Conservation (phyloP, 2,113 vertebrate species). For the Aplodontia rufa region DNA sequence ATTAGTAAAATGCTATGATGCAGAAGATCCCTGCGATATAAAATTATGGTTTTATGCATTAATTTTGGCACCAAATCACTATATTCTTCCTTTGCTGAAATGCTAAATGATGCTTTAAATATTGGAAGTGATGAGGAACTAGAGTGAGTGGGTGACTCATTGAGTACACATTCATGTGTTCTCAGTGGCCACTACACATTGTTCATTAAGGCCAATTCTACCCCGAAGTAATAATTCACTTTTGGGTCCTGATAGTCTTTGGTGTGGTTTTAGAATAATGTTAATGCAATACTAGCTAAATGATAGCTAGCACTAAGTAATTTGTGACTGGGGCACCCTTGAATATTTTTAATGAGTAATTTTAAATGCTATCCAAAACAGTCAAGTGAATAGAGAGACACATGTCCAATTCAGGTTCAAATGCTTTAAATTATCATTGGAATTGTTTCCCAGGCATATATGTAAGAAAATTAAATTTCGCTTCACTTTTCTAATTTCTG, state of each 20-base stretch:
- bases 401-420: neutral
- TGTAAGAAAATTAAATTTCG: slow-evolving; percentile 27
- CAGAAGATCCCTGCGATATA: slow-evolving; percentile 51
- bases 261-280: neutral
- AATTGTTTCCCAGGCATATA: neutral
- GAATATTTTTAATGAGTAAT: neutral
- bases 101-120: neutral
- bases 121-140: neutral
- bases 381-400: neutral
- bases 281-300: neutral
- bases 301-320: slow-evolving; percentile 13
- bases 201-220: neutral
- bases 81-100: neutral
- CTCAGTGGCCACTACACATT: neutral
- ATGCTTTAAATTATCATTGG: neutral
- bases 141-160: neutral
- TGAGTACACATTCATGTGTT: neutral
- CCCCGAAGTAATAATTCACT: neutral
- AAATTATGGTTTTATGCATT: slow-evolving; percentile 47
- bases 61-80: slow-evolving; percentile 41
- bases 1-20: slow-evolving; percentile 62
- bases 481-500: slow-evolving; percentile 22
- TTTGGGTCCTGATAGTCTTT: neutral
- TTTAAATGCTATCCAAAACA: slow-evolving; percentile 53
- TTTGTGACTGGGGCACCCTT: slow-evolving; percentile 11